These are phyloP conservation scores for Brachionus rotundiformis DNA, from an alignment of 1,140 invertebrate species.

Conservation along the genomic window DNA sequence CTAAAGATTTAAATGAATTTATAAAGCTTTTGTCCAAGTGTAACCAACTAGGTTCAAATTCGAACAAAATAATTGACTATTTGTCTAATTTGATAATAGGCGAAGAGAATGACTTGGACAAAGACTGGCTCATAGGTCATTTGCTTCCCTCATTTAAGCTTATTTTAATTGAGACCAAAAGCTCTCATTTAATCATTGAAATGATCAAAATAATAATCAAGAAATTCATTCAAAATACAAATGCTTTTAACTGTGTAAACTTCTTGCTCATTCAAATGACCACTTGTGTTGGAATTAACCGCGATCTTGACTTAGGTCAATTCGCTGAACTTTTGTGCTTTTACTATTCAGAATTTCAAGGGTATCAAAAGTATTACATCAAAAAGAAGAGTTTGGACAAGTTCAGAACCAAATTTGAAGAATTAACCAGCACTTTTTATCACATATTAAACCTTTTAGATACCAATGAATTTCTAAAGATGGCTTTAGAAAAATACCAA, in stretches of 20 bases:
- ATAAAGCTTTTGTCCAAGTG: neutral
- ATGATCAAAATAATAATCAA: neutral
- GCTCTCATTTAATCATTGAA: neutral
- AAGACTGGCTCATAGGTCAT: neutral
- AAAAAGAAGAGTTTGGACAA: slow-evolving; percentile 21
- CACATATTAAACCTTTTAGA: neutral
- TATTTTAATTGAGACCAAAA: neutral
- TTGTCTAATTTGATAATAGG: neutral
- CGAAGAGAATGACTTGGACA: neutral
- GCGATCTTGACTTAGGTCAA: neutral
- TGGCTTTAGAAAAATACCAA: neutral
- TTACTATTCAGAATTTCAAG: neutral
- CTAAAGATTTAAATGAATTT: neutral
- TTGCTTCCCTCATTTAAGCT: neutral
- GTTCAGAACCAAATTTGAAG: neutral
- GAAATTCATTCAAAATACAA: neutral
- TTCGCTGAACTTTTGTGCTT: neutral
- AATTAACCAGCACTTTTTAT: neutral
- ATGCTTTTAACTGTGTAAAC: neutral
- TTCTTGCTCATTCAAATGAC: neutral
- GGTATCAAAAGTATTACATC: slow-evolving; percentile 16
- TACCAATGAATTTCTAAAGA: neutral
- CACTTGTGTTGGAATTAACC: neutral
- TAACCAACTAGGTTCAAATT: neutral
- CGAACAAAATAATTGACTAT: neutral